Evolutionary conservation across 2,797 vertebrate species (phyloP).

Genomic region (Sebastes iracundus): DNA sequence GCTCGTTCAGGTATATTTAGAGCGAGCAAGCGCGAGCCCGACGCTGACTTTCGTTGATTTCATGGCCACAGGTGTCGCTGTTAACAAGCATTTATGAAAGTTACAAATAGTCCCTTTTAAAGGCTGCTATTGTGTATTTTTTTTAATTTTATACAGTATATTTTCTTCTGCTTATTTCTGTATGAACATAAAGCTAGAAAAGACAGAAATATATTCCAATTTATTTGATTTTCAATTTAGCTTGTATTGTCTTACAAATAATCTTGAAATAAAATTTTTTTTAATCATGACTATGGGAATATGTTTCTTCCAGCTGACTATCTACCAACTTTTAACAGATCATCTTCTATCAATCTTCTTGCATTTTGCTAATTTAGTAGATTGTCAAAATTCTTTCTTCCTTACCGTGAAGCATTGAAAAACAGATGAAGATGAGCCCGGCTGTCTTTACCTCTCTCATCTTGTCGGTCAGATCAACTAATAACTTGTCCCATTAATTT

Average conservation of each 20-base stretch:
- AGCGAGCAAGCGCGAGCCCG: no score
- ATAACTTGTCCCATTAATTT: not conserved
- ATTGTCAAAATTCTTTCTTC: not conserved
- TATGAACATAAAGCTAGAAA: not conserved
- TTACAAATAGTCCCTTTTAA: not conserved
- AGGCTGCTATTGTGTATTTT: not conserved
- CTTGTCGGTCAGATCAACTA: not conserved
- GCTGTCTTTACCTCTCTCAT: not conserved
- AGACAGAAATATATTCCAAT: not conserved
- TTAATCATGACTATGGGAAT: not conserved
- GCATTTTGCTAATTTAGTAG: not conserved
- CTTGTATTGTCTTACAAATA: not conserved
- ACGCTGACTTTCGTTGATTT: no score
- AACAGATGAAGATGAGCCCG: slow-evolving; percentile 3
- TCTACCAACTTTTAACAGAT: not conserved
- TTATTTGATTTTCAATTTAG: not conserved
- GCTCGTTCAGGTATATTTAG: no score
- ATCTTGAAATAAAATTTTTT: not conserved
- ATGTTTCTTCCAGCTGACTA: not conserved
- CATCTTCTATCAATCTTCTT: not conserved
- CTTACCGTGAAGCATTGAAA: slow-evolving; percentile 47
- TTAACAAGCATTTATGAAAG: no score
- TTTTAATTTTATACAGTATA: no score
- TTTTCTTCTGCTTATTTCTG: not conserved
- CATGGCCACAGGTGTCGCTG: no score